Conservation (phyloP, 2,888 invertebrate genomes). For the Acheta domesticus region DNA sequence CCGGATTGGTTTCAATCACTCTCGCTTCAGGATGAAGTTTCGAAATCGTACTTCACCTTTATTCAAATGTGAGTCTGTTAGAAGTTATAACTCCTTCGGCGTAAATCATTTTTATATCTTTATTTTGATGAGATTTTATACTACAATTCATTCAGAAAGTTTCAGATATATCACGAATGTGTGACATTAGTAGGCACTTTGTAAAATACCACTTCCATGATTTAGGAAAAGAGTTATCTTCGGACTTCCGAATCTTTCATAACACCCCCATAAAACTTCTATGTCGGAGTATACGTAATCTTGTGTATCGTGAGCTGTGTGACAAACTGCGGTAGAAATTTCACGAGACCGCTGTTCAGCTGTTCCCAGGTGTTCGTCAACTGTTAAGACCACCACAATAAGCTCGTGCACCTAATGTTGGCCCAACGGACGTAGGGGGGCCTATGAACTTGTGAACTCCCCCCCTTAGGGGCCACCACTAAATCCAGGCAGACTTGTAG, state of each 20-base stretch:
- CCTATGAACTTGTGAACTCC: background rate
- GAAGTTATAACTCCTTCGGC: background rate
- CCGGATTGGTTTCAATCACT: too few species aligned
- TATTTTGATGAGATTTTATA: slow-evolving; percentile 18
- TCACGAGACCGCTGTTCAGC: background rate
- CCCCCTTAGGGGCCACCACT: background rate
- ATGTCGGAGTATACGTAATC: too few species aligned
- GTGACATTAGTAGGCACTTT: too few species aligned
- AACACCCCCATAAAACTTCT: too few species aligned
- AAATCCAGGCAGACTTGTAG: background rate
- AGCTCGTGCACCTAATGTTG: background rate
- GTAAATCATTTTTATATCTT: slow-evolving; percentile 8
- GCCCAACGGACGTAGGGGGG: background rate
- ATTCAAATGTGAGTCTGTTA: background rate
- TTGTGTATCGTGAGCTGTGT: too few species aligned
- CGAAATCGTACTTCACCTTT: background rate
- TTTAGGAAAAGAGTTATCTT: too few species aligned
- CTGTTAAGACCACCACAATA: background rate
- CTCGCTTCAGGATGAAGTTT: too few species aligned
- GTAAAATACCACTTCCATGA: too few species aligned
- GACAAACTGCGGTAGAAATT: too few species aligned
- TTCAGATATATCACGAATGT: background rate
- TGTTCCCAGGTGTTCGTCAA: background rate
- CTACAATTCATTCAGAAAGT: background rate
- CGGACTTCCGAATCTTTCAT: too few species aligned